phyloP scores from a whole-genome alignment of 2,113 vertebrate species.

The Dasyurus viverrinus region DNA sequence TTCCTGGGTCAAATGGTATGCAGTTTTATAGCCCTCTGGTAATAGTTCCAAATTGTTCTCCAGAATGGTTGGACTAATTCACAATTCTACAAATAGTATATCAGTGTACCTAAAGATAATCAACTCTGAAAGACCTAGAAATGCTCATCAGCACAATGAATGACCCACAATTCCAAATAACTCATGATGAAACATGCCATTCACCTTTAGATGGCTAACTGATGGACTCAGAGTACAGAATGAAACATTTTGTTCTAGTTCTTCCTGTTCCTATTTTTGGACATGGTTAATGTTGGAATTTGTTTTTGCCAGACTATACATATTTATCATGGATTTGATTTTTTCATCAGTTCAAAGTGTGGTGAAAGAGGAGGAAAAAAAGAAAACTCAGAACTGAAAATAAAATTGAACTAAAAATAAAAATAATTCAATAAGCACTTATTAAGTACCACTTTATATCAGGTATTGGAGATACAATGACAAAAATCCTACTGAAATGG shows the following conservation, averaged over 20 bases:
- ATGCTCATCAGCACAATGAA: background rate
- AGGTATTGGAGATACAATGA: background rate
- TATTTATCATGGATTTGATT: background rate
- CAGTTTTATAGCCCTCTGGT: background rate
- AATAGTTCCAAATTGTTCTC: background rate
- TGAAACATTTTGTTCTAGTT: background rate
- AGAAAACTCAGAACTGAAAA: no score
- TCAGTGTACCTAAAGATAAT: background rate
- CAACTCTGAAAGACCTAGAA: background rate
- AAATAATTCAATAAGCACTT: background rate
- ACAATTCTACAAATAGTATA: background rate
- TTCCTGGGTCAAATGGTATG: background rate
- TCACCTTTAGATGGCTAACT: background rate
- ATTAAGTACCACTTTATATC: no score
- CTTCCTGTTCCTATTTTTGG: background rate
- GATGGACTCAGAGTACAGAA: background rate
- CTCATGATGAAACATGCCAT: background rate
- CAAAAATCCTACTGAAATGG: background rate
- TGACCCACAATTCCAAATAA: background rate
- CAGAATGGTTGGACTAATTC: background rate
- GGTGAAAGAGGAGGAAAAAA: no score
- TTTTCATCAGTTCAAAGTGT: background rate
- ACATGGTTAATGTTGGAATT: background rate
- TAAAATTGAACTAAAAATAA: background rate
- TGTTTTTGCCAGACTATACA: background rate